Evolutionary conservation across 2,888 invertebrate species (phyloP).

Genomic region (Hanleya hanleyi): DNA sequence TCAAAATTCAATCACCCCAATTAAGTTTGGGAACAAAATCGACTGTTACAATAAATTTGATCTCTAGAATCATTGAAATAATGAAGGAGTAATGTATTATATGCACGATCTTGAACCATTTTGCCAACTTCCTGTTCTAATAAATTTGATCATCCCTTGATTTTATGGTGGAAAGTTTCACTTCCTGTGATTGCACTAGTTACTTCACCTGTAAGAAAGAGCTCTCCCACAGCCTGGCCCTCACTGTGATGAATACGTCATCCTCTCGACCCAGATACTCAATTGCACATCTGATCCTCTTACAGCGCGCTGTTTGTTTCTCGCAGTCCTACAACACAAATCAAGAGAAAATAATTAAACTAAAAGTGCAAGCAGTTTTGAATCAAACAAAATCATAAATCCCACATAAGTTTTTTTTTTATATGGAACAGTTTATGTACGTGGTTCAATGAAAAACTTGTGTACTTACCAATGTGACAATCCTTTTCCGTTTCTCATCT

Average conservation of each 20-base stretch:
- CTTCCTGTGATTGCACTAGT: too few species aligned
- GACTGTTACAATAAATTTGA: too few species aligned
- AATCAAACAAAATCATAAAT: slow-evolving; percentile 26
- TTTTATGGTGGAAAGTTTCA: too few species aligned
- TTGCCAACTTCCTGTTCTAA: too few species aligned
- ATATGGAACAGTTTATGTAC: too few species aligned
- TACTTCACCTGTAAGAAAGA: slow-evolving; percentile 88
- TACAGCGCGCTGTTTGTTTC: slow-evolving; percentile 88
- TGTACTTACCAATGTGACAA: slow-evolving; percentile 11
- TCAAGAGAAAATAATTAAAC: neutral
- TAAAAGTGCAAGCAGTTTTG: neutral
- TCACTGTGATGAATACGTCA: slow-evolving; percentile 87
- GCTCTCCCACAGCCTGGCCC: slow-evolving; percentile 94
- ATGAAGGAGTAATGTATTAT: too few species aligned
- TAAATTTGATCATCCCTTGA: too few species aligned
- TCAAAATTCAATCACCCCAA: too few species aligned
- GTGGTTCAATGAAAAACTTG: too few species aligned
- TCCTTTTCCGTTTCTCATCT: neutral
- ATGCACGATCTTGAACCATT: too few species aligned
- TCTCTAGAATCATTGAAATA: too few species aligned
- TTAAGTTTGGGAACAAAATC: too few species aligned
- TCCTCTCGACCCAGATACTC: slow-evolving; percentile 84
- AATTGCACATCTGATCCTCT: slow-evolving; percentile 88
- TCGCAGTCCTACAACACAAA: slow-evolving; percentile 82
- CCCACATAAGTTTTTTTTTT: slow-evolving; percentile 25